Percentiles rank a stretch among this genome's conserved stretches.
Evolutionary conservation across 2,888 invertebrate species (phyloP).

Genomic region (Encarsia formosa): DNA sequence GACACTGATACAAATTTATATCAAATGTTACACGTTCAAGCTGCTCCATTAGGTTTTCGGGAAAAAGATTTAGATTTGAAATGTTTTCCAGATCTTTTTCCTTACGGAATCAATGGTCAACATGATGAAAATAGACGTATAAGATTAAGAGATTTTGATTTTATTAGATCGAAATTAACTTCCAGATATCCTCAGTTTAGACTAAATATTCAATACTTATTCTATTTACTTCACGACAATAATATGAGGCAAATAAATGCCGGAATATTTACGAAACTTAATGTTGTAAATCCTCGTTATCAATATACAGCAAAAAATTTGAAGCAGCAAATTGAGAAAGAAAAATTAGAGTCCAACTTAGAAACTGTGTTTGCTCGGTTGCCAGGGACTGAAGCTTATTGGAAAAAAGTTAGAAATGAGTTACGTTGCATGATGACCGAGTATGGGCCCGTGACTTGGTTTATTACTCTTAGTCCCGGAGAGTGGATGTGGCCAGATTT

Average conservation of each 20-base stretch:
- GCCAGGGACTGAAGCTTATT: slow-evolving; percentile 31
- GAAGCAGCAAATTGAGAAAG: slow-evolving; percentile 21
- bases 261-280: slow-evolving; percentile 30
- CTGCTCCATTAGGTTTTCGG: slow-evolving; percentile 28
- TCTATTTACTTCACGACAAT: slow-evolving; percentile 31
- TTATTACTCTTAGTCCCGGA: no score
- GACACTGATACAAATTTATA: slow-evolving; percentile 28
- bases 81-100: slow-evolving; percentile 33
- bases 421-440: slow-evolving; percentile 30
- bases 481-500: slow-evolving; percentile 29
- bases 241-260: slow-evolving; percentile 31
- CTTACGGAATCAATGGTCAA: slow-evolving; percentile 29
- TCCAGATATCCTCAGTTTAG: slow-evolving; percentile 32
- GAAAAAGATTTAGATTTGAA: slow-evolving; percentile 28
- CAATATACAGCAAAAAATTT: slow-evolving; percentile 21
- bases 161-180: slow-evolving; percentile 28
- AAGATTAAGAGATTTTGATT: slow-evolving; percentile 26
- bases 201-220: slow-evolving; percentile 33
- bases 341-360: slow-evolving; percentile 26
- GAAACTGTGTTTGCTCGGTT: slow-evolving; percentile 29
- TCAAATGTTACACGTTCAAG: slow-evolving; percentile 31
- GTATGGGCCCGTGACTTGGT: slow-evolving; percentile 34
- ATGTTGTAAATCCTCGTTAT: slow-evolving; percentile 25
- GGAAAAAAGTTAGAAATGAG: slow-evolving; percentile 28
- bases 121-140: slow-evolving; percentile 2